Evolutionary conservation across 2,888 invertebrate species (phyloP).

Genomic region (Ophion slaviceki): DNA sequence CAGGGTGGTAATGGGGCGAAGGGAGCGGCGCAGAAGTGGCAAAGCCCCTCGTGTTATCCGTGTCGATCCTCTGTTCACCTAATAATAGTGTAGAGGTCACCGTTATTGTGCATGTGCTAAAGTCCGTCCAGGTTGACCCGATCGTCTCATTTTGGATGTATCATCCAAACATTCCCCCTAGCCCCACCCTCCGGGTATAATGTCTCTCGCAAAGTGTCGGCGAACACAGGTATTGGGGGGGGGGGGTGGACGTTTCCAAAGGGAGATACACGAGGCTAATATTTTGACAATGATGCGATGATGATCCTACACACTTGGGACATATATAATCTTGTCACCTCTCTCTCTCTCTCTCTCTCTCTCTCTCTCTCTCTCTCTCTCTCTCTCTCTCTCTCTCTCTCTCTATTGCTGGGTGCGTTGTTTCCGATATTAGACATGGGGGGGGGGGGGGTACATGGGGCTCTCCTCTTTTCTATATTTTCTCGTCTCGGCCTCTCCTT

Average conservation of each 20-base stretch:
- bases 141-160: constrained; percentile 64
- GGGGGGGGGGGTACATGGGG: no score
- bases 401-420: neutral
- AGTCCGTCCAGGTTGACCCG: constrained; percentile 60
- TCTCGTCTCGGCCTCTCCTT: no score
- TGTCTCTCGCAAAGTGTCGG: constrained; percentile 30
- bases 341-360: constrained; percentile 9
- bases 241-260: constrained; percentile 25
- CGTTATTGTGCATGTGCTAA: constrained; percentile 49
- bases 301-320: constrained; percentile 50
- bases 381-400: constrained; percentile 22
- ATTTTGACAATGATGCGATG: constrained; percentile 68
- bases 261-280: constrained; percentile 59
- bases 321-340: constrained; percentile 12
- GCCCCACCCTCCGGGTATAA: constrained; percentile 1
- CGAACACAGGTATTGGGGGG: constrained; percentile 26
- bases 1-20: constrained; percentile 32
- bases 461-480: no score
- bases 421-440: no score
- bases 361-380: neutral
- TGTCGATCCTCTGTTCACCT: constrained; percentile 62
- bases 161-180: neutral
- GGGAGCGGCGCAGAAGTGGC: constrained; percentile 30
- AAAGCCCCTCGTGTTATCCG: constrained; percentile 60
- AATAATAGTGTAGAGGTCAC: constrained; percentile 63